phyloP scores from a whole-genome alignment of 64 coral and sea anemone genomes.

The Stichodactyla helianthus region DNA sequence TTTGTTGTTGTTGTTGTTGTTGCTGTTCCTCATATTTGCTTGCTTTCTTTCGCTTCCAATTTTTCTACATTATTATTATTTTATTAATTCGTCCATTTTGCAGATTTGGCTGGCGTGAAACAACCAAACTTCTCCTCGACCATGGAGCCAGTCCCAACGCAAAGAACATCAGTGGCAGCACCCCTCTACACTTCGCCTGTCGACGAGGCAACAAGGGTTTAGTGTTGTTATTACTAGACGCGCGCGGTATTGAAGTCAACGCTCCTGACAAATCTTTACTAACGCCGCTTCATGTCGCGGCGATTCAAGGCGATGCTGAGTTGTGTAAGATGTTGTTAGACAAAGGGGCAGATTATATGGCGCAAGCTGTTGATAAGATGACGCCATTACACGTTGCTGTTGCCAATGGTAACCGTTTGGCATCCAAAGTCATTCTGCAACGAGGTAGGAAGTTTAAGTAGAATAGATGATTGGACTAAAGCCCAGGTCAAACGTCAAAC shows the following conservation, averaged over 20 bases:
- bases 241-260: conserved; percentile 3
- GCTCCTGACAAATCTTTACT: conserved; percentile 22
- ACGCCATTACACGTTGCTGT: conserved; percentile 39
- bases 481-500: too few species aligned
- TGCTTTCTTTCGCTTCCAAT: neutral
- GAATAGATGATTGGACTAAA: neutral
- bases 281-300: conserved; percentile 48
- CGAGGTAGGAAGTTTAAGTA: conserved; percentile 14
- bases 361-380: conserved; percentile 22
- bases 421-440: conserved; percentile 26
- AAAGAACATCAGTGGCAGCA: conserved; percentile 27
- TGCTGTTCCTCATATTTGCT: too few species aligned
- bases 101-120: conserved; percentile 38
- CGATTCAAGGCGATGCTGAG: conserved; percentile 20
- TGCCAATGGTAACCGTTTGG: conserved; percentile 6
- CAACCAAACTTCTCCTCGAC: conserved; percentile 34
- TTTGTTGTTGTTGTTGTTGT: too few species aligned
- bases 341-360: conserved; percentile 28
- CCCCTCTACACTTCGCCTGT: conserved; percentile 50
- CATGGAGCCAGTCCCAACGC: conserved; percentile 29
- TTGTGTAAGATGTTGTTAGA: conserved; percentile 35
- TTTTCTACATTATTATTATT: neutral
- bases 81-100: neutral
- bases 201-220: conserved; percentile 45
- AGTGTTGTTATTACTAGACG: conserved; percentile 16